phyloP scores from a whole-genome alignment of 2,888 invertebrate species.

The Prosopocoilus inquinatus region DNA sequence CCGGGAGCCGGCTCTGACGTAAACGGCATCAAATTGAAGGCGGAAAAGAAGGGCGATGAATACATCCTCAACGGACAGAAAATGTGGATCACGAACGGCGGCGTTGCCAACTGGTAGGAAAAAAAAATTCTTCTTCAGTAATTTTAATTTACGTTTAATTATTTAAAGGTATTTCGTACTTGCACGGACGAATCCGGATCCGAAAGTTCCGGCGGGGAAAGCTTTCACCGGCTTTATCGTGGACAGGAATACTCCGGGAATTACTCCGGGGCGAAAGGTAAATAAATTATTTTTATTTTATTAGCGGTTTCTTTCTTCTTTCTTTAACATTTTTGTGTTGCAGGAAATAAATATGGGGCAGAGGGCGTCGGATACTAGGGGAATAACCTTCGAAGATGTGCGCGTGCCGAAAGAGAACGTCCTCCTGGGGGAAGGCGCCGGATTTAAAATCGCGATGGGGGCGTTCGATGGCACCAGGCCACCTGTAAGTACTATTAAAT shows the following conservation, averaged over 20 bases:
- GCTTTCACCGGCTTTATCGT: conserved; percentile 98
- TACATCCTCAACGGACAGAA: conserved; percentile 92
- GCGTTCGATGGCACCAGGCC: conserved; percentile 94
- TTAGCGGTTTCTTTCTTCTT: conserved; percentile 6
- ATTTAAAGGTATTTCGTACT: conserved; percentile 78
- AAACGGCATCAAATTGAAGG: conserved; percentile 83
- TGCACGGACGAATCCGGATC: conserved; percentile 89
- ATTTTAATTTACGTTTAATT: conserved; percentile 7
- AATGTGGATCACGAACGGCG: conserved; percentile 99
- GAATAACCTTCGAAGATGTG: conserved; percentile 96
- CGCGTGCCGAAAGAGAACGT: conserved; percentile 93
- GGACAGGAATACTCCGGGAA: conserved; percentile 82
- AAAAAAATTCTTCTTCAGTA: not conserved
- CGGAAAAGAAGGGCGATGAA: conserved; percentile 93
- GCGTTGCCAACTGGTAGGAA: conserved; percentile 86
- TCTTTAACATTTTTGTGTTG: not conserved
- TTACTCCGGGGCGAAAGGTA: conserved; percentile 87
- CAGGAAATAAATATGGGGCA: conserved; percentile 97
- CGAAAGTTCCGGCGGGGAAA: conserved; percentile 83
- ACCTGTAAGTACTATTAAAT: conserved; percentile 55
- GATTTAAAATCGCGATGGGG: conserved; percentile 96
- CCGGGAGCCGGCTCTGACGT: conserved; percentile 97
- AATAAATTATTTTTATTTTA: conserved; percentile 23
- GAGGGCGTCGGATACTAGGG: conserved; percentile 90
- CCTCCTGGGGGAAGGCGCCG: conserved; percentile 82